Evolutionary conservation across 2,797 vertebrate genomes (phyloP).

Genomic region (Euthynnus affinis): DNA sequence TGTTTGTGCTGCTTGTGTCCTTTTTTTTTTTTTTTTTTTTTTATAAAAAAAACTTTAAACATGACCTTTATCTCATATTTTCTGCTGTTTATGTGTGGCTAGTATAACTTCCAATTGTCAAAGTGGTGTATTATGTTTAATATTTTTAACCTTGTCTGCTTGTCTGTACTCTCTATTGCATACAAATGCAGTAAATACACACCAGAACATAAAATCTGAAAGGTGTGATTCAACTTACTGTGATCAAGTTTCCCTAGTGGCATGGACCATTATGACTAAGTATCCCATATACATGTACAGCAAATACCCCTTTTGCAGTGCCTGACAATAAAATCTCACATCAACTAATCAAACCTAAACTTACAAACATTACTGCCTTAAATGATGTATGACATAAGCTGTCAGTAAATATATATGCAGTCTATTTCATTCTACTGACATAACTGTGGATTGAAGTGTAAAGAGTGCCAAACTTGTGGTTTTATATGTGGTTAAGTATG

Average conservation of each 20-base stretch:
- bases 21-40: too few species aligned
- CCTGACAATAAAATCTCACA: not conserved
- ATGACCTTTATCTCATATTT: slow-evolving; percentile 7
- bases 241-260: not conserved
- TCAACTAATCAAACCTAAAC: too few species aligned
- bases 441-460: too few species aligned
- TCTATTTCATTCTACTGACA: too few species aligned
- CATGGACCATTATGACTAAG: too few species aligned
- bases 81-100: not conserved
- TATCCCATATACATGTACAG: too few species aligned
- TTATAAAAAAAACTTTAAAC: slow-evolving; percentile 25
- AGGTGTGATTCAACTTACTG: not conserved
- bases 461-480: too few species aligned
- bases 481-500: not conserved
- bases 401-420: too few species aligned
- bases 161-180: not conserved
- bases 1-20: slow-evolving; percentile 26
- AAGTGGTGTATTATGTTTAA: not conserved
- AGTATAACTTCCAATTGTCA: not conserved
- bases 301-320: not conserved
- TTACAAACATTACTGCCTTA: too few species aligned
- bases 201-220: not conserved
- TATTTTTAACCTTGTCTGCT: not conserved
- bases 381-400: too few species aligned
- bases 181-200: not conserved